Percentiles rank a stretch among this genome's conserved stretches.
Conservation (phyloP, 2,888 invertebrate species). For the Morpho deidamia region DNA sequence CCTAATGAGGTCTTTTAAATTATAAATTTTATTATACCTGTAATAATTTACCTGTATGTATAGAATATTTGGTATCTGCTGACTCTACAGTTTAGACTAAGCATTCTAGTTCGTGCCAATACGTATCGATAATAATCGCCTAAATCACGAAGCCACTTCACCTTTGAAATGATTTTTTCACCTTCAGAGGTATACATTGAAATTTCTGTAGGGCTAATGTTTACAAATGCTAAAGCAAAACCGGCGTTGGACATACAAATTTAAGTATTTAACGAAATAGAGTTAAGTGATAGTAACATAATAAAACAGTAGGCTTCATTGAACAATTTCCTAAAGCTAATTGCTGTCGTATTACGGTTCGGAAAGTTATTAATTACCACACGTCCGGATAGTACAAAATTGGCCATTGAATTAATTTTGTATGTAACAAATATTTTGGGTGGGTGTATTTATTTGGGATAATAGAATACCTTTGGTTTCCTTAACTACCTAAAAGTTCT, state of each 20-base stretch:
- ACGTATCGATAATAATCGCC: slow-evolving; percentile 42
- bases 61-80: slow-evolving; percentile 12
- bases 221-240: background rate
- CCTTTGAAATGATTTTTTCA: slow-evolving; percentile 3
- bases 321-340: slow-evolving; percentile 28
- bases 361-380: slow-evolving; percentile 25
- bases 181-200: slow-evolving; percentile 20
- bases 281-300: slow-evolving; percentile 11
- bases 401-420: slow-evolving; percentile 6
- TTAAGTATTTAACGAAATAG: slow-evolving; percentile 6
- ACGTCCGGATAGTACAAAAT: slow-evolving; percentile 8
- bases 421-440: slow-evolving; percentile 1
- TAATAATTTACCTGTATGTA: no score
- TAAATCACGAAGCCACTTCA: slow-evolving; percentile 19
- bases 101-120: slow-evolving; percentile 39
- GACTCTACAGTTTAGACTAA: slow-evolving; percentile 36
- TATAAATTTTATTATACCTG: no score
- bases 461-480: background rate
- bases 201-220: background rate
- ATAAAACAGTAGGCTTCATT: slow-evolving; percentile 25
- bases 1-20: no score
- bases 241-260: slow-evolving; percentile 16
- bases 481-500: no score
- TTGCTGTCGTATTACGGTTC: slow-evolving; percentile 25
- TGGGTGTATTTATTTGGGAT: background rate